phyloP scores from a whole-genome alignment of 2,888 invertebrate genomes.

The Drosophila rubida region DNA sequence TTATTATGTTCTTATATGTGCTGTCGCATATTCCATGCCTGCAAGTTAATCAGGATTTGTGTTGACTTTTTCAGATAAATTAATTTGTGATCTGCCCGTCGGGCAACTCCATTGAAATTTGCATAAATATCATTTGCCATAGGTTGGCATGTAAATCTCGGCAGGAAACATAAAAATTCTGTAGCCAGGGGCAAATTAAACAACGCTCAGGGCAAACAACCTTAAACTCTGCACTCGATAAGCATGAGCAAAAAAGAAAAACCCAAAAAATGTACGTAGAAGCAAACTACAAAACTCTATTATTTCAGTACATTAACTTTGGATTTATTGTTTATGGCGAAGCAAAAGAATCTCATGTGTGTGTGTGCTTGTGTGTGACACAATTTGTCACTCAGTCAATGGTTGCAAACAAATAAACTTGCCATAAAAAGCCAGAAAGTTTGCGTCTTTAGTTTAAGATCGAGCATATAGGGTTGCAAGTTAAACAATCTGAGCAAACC shows the following conservation, averaged over 20 bases:
- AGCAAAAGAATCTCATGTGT: background rate
- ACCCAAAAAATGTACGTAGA: too few species aligned
- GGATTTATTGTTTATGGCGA: conserved; percentile 72
- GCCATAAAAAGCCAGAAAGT: conserved; percentile 24
- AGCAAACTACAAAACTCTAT: conserved; percentile 65
- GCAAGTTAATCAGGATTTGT: conserved; percentile 76
- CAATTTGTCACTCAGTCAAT: conserved; percentile 58
- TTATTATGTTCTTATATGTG: conserved; percentile 36
- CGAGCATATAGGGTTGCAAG: conserved; percentile 13
- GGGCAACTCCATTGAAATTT: conserved; percentile 63
- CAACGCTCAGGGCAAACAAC: conserved; percentile 17
- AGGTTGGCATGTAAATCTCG: conserved; percentile 60
- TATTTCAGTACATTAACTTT: conserved; percentile 74
- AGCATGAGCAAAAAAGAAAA: conserved; percentile 15
- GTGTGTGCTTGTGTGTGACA: conserved; percentile 13
- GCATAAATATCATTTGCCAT: conserved; percentile 72
- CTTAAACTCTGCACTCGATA: conserved; percentile 46
- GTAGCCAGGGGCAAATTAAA: conserved; percentile 32
- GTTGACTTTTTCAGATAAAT: conserved; percentile 66
- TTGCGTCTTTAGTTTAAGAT: conserved; percentile 13
- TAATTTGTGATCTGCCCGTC: conserved; percentile 64
- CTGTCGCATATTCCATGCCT: conserved; percentile 52
- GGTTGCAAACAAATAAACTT: conserved; percentile 39
- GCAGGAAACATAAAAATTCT: conserved; percentile 45
- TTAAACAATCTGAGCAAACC: conserved; percentile 1